Base-by-base conservation (phyloP, 2,888 invertebrate species). In the Agonopterix arenella region DNA sequence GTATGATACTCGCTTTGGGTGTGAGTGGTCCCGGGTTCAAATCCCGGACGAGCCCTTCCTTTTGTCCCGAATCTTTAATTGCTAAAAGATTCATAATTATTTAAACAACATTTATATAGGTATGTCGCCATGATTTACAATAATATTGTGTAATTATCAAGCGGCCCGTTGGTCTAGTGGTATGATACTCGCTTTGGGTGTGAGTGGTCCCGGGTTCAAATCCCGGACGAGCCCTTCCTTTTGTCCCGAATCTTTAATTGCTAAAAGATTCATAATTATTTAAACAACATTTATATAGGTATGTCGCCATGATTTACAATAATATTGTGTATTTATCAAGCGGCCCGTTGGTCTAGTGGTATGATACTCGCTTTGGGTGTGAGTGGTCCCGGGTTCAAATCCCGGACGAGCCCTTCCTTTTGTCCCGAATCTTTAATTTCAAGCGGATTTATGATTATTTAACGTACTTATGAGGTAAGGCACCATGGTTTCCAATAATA, bases 361-460 rank as follows among this genome's bases (percentile, higher is more conserved):
- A 80, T 80, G 78, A 80, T 79, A 78, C 52, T 49, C 53, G 45
- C 44, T 48, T 50, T 41, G 80, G 82, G 80, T 84, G 81, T 76
- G 82, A 81, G 80, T 80, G 81, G 82, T 80, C 79, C 79, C 80
- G 80, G 82, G 80, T 82, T 83, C 80, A 80, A 82, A 80, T 82
- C 80, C 80, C 78, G 80, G 80, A 76, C 80, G 52, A 37, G 43
- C 54, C 61, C 53, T 58, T 18, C 18, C 18, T 18, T 18, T 18
- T 18, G 13, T 13, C 13, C 2, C 13, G 2, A 13, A 13, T 13
- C 13, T 13, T 13, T 2, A 13, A 13, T 2, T 13, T 13, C 13
- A 13, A 13, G 2, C 13, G 2, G 2, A 13, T 13, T 13, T 77
- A 2, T 13, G 13, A 13, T 13, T 13, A 13, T 13, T 13, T 13